Base-by-base conservation (phyloP, 2,797 vertebrate species). In the Chaetophractus vellerosus region DNA sequence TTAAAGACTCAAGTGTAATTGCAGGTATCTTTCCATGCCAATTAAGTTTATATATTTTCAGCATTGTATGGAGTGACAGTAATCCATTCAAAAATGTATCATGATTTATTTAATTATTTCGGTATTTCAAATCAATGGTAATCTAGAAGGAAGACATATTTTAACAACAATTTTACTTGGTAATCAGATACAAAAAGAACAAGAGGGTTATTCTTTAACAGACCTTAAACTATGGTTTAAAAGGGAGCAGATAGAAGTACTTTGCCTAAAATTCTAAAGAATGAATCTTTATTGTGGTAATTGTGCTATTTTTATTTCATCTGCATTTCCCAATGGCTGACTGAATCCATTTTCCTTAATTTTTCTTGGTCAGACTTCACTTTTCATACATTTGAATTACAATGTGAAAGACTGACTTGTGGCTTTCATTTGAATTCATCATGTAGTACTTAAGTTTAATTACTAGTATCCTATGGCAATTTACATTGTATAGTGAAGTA, bases 61-160 rank as follows among this genome's bases (percentile, higher is more conserved):
- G 48, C 33, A 94, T 66, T 92, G 80, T 63, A 71, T 38, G 89
- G 55, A 64, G 84, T 52, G 69, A 36, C 0, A 38, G 21, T 26
- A 87, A 57, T 71, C 3, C 16, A 72, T 45, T 88, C 24, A 80
- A 63, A 72, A 87, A 33, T 15, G 1, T 74, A 80, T 85, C 31
- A 50, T 16, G n/a, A 85, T 18, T 10, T 83, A 91, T 81, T 87
- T 96, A 75, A 78, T 55, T 76, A 21, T 55, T 66, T 78, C 93
- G 95, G n/a, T 52, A 90, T 84, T 93, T 97, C 45, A 90, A 87
- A 61, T 81, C 86, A 94, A 66, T 93, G 57, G 41, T 15, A 74
- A 57, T 48, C 45, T 57, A 88, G 26, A 57, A 90, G 38, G 41
- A 78, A 84, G n/a, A 80, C 36, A 1, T 2, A 38, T 66, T 81